Percentiles rank a stretch among this genome's conserved stretches.
Conservation (phyloP, 2,113 vertebrate genomes). For the Lepidothrix coronata region DNA sequence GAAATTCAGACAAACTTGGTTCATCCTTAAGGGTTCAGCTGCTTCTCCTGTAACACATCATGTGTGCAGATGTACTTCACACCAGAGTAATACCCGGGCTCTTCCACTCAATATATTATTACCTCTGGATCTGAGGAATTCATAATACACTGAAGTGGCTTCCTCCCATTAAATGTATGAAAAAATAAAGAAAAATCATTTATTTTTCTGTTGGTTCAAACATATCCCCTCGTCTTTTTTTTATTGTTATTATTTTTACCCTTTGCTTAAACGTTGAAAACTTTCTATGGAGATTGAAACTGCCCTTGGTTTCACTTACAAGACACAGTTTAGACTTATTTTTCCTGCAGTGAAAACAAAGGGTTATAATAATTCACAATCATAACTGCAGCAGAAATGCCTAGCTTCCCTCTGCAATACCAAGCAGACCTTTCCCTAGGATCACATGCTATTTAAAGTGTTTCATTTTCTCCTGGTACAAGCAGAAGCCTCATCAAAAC, state of each 20-base stretch:
- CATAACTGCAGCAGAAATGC: not conserved
- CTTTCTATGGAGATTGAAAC: not conserved
- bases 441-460: constrained; percentile 61
- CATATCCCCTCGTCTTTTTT: rapidly evolving
- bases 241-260: rapidly evolving
- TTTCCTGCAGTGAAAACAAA: constrained; percentile 42
- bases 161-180: not conserved
- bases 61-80: not conserved
- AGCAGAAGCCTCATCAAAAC: constrained; percentile 70
- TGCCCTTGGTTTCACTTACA: not conserved
- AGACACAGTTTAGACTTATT: not conserved
- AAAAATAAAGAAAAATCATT: not conserved
- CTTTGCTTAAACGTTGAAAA: not conserved
- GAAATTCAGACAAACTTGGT: not conserved
- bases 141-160: not conserved
- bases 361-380: constrained; percentile 1
- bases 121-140: not conserved
- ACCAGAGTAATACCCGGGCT: not conserved
- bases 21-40: not conserved
- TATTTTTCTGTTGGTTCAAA: not conserved
- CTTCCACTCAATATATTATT: rapidly evolving
- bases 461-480: constrained; percentile 74
- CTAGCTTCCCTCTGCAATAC: not conserved
- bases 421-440: constrained; percentile 25
- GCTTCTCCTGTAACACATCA: not conserved